Percentiles rank a stretch among this genome's conserved stretches.
Conservation (phyloP, 1,140 invertebrate genomes). For the Tetragonula clypearis region DNA sequence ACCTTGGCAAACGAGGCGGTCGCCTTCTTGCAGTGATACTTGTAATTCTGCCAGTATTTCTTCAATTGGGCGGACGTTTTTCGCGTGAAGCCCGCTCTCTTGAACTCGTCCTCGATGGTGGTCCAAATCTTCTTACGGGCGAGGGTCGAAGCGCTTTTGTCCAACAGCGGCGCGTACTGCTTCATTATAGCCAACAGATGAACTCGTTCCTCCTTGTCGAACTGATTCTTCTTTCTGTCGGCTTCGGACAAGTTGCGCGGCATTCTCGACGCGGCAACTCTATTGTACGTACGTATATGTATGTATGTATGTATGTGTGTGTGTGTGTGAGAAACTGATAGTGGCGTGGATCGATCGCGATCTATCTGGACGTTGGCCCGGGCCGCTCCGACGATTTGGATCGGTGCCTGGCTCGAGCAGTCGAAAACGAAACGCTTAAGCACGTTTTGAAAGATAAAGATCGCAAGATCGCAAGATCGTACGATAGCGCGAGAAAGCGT, state of each 20-base stretch:
- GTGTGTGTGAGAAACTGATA: background rate
- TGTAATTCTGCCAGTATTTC: constrained; percentile 70
- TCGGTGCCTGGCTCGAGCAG: background rate
- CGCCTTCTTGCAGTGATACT: constrained; percentile 62
- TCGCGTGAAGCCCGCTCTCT: constrained; percentile 50
- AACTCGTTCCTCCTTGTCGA: constrained; percentile 62
- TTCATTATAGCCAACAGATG: constrained; percentile 60
- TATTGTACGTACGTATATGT: background rate
- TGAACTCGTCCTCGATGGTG: constrained; percentile 64
- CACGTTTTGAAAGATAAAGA: background rate
- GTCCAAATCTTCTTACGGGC: constrained; percentile 63
- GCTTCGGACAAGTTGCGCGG: constrained; percentile 32
- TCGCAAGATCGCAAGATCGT: background rate
- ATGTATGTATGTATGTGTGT: too few relatives aligned
- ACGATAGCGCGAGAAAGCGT: constrained; percentile 22
- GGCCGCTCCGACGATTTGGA: background rate
- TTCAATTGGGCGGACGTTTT: constrained; percentile 65
- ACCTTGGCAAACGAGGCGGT: constrained; percentile 34
- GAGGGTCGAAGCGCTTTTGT: constrained; percentile 61
- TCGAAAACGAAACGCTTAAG: background rate
- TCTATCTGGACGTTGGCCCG: background rate
- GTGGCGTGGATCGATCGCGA: background rate
- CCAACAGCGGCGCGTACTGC: constrained; percentile 57
- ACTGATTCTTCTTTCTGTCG: constrained; percentile 57
- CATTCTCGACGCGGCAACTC: background rate